Conservation (phyloP, 2,113 vertebrate species). For the Camelus dromedarius region DNA sequence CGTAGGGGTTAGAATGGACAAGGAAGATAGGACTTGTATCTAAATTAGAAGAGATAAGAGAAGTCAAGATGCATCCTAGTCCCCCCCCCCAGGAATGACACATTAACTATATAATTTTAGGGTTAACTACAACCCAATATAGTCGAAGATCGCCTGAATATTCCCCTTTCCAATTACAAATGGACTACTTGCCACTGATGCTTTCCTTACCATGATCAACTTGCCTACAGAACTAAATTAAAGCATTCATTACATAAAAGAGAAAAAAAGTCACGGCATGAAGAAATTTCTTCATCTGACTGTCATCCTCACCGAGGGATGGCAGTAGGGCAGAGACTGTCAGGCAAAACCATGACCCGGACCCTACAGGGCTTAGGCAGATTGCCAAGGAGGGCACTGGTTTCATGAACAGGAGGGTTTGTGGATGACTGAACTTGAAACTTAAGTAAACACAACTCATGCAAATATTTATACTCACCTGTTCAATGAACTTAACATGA, state of each 20-base stretch:
- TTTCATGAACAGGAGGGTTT: not conserved
- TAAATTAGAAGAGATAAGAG: not conserved
- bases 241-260: not conserved
- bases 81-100: not conserved
- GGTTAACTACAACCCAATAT: not conserved
- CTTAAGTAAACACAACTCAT: not conserved
- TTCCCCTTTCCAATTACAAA: not conserved
- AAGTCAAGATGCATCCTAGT: not conserved
- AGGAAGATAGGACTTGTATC: not conserved
- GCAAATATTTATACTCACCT: not conserved
- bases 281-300: not conserved
- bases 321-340: not conserved
- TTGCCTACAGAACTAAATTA: not conserved
- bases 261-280: not conserved
- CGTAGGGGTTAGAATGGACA: not conserved
- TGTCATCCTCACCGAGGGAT: not conserved
- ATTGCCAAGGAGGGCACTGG: too few species aligned
- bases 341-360: accelerated
- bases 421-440: not conserved
- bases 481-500: not conserved
- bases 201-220: not conserved
- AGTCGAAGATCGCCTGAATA: not conserved
- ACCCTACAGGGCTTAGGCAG: not conserved
- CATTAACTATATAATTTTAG: not conserved
- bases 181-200: not conserved